A percentile compares a stretch with the other conserved stretches of the same genome.
Conservation (phyloP, 2,888 invertebrate species). For the Diloba caeruleocephala region DNA sequence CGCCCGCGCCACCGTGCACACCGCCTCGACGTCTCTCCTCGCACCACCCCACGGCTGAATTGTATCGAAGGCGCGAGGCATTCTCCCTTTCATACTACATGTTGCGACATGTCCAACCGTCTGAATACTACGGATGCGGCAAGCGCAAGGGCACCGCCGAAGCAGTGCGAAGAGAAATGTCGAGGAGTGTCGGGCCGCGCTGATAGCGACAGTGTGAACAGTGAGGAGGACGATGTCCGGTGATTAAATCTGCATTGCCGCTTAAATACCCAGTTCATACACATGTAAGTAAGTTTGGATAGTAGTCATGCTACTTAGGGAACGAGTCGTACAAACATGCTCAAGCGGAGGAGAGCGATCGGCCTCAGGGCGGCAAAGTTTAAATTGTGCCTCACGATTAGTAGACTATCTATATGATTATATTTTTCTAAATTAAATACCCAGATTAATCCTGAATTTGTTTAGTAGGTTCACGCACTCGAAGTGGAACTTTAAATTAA, state of each 20-base stretch:
- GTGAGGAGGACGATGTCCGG: slow-evolving; percentile 74
- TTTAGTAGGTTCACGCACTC: slow-evolving; percentile 61
- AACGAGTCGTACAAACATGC: slow-evolving; percentile 85
- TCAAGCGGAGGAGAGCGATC: slow-evolving; percentile 85
- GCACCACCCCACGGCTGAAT: slow-evolving; percentile 53
- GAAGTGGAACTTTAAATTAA: slow-evolving; percentile 72
- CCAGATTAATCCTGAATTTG: slow-evolving; percentile 49
- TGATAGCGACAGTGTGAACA: slow-evolving; percentile 82
- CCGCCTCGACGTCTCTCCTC: slow-evolving; percentile 71
- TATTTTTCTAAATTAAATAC: slow-evolving; percentile 49
- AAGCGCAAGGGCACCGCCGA: slow-evolving; percentile 70
- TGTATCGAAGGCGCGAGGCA: slow-evolving; percentile 13
- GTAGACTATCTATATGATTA: slow-evolving; percentile 45
- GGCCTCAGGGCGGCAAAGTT: slow-evolving; percentile 75
- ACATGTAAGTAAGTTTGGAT: slow-evolving; percentile 80
- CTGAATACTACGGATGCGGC: slow-evolving; percentile 59
- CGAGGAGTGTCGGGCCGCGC: slow-evolving; percentile 76
- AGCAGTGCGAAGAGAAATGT: slow-evolving; percentile 77
- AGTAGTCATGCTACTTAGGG: slow-evolving; percentile 83
- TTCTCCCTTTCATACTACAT: slow-evolving; percentile 1
- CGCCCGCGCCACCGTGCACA: slow-evolving; percentile 63
- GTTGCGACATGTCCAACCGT: slow-evolving; percentile 6
- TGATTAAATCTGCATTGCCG: slow-evolving; percentile 82
- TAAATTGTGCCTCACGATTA: slow-evolving; percentile 78
- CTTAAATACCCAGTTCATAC: slow-evolving; percentile 81